These are phyloP conservation scores for Acanthiza pusilla DNA, from an alignment of 2,797 vertebrate species.

Conservation along the genomic window DNA sequence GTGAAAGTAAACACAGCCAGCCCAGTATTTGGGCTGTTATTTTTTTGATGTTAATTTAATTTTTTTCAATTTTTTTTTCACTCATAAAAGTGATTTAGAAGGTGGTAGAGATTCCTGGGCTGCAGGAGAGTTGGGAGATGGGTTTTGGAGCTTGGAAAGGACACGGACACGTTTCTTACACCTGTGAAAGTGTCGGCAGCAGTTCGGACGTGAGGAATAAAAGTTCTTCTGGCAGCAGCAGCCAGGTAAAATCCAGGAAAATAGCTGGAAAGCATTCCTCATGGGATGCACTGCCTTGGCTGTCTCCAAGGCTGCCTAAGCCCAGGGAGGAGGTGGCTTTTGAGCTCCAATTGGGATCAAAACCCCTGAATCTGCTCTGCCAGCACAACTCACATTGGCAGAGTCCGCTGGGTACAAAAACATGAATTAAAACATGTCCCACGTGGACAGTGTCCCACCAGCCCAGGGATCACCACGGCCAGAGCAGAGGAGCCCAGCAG, in stretches of 20 bases:
- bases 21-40: neutral
- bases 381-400: rapidly evolving
- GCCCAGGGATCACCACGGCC: neutral
- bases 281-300: neutral
- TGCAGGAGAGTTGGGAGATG: neutral
- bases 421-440: rapidly evolving
- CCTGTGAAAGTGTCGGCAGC: neutral
- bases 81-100: constrained; percentile 21
- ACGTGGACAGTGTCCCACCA: rapidly evolving
- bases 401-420: neutral
- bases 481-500: neutral
- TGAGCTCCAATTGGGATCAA: rapidly evolving
- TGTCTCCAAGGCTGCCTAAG: neutral
- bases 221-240: neutral
- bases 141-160: neutral
- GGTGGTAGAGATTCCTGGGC: neutral
- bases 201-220: rapidly evolving
- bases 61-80: neutral
- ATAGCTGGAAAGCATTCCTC: neutral
- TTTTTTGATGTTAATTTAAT: neutral
- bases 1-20: constrained; percentile 2
- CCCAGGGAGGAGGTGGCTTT: neutral
- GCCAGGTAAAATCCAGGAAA: neutral
- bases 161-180: neutral
- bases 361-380: neutral